A percentile compares a stretch with the other conserved stretches of the same genome.
These are phyloP conservation scores for Xanthorhoe designata DNA, from an alignment of 2,888 invertebrate species.

Conservation along the genomic window DNA sequence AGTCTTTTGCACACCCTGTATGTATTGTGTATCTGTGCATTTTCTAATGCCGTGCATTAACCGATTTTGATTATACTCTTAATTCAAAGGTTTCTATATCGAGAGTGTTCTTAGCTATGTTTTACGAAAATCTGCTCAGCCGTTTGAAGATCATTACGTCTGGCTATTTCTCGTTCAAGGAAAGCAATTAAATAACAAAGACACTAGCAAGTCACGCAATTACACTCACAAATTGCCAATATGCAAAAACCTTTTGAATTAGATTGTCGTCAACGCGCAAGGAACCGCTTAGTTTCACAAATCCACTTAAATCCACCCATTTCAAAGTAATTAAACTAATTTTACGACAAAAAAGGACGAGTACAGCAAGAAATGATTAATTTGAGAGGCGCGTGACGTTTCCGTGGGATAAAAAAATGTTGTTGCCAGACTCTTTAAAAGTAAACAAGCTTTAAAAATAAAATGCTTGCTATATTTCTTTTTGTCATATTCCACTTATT, in stretches of 20 bases:
- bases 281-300: background rate
- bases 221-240: background rate
- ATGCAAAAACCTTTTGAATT: background rate
- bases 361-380: constrained; percentile 17
- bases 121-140: too few species aligned
- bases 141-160: too few species aligned
- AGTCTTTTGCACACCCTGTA: too few species aligned
- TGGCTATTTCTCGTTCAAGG: too few species aligned
- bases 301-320: background rate
- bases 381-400: constrained; percentile 18
- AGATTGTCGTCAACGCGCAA: background rate
- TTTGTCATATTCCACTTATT: constrained; percentile 4
- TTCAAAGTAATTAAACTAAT: constrained; percentile 16
- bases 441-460: constrained; percentile 11
- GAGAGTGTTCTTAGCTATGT: too few species aligned
- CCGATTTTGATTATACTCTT: too few species aligned
- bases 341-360: constrained; percentile 12
- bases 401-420: constrained; percentile 7
- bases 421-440: constrained; percentile 9
- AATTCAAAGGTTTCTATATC: too few species aligned
- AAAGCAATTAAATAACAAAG: too few species aligned
- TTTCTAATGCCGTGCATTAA: too few species aligned
- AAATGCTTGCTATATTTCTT: constrained; percentile 1
- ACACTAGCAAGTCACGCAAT: background rate
- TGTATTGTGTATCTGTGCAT: too few species aligned